These are phyloP conservation scores for Atlantisia rogersi DNA, from an alignment of 2,113 vertebrate genomes.

Conservation along the genomic window DNA sequence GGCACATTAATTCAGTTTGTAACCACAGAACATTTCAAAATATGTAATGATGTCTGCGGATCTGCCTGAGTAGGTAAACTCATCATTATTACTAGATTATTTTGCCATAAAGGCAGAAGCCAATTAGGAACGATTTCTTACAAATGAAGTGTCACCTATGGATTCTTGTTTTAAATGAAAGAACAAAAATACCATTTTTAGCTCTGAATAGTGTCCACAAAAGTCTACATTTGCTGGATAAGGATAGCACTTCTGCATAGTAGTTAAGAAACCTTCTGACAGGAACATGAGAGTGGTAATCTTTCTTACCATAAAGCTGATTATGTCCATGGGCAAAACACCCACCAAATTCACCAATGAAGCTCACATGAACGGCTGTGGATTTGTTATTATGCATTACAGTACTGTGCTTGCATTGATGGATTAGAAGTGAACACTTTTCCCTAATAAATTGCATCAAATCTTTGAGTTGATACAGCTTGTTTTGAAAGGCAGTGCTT, in stretches of 20 bases:
- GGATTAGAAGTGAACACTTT: background rate
- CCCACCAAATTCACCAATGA: background rate
- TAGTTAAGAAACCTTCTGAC: background rate
- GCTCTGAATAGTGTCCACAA: background rate
- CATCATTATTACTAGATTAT: background rate
- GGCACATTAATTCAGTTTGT: background rate
- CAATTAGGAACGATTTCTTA: background rate
- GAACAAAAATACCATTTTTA: background rate
- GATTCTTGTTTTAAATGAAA: background rate
- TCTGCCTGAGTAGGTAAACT: background rate
- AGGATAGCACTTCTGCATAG: background rate
- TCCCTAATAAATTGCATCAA: background rate
- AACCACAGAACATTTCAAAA: background rate
- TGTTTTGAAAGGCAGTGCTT: slow-evolving; percentile 24
- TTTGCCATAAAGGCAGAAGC: background rate
- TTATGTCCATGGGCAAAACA: fast-evolving
- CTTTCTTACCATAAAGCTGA: background rate
- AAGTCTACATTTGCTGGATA: background rate
- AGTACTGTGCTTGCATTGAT: background rate
- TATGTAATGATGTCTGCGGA: background rate
- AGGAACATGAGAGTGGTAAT: background rate
- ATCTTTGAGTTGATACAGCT: background rate
- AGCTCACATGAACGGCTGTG: background rate
- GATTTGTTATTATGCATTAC: background rate
- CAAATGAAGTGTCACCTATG: background rate